Evolutionary conservation across 1,140 invertebrate genomes (phyloP), one percentile per base, ranked within the genome.

Genomic region (Temnothorax nylanderi): DNA sequence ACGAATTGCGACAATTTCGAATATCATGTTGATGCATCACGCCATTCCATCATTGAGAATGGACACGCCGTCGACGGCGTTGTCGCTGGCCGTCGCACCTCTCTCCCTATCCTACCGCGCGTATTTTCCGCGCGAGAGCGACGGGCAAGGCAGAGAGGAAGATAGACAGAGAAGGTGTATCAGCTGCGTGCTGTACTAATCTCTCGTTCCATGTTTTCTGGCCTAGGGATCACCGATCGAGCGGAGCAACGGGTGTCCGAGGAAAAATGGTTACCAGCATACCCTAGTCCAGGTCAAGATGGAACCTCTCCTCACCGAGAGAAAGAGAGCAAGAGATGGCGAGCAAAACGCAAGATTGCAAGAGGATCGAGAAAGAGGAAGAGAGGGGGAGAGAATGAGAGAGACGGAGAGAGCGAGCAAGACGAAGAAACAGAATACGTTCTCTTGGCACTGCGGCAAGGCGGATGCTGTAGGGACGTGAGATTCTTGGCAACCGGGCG

Each of bases 1-100:
- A 93, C 92, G 91, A 93, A 94, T 94, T 93, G 88, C 93, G 91
- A 94, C 93, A 93, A 94, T 93, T 93, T 93, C 90, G 89, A 92
- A 93, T 93, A 93, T 92, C 92, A 92, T 78, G 89, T 93, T 93
- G 93, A 94, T 93, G 90, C 92, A 92, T 93, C 90, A 91, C 91
- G 67, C 80, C 90, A 87, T 90, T 92, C 89, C 88, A 93, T 94
- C 93, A 93, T 90, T 90, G 92, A 80, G 64, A 91, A 94, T 92
- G 92, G 91, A 92, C 91, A 92, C 86, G 87, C 92, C 77, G 84
- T 41, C 49, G 51, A 67, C 86, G 60, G 85, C 67, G 89, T 89
- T 87, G 81, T 87, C 89, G 86, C 64, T 67, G 64, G 78, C 80
- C 84, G 69, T 84, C 86, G 76, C 87, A 75, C 65, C 85, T 87